Percentiles rank a stretch among this genome's conserved stretches.
phyloP scores from a whole-genome alignment of 2,113 vertebrate species.

The Poeciliopsis occidentalis region DNA sequence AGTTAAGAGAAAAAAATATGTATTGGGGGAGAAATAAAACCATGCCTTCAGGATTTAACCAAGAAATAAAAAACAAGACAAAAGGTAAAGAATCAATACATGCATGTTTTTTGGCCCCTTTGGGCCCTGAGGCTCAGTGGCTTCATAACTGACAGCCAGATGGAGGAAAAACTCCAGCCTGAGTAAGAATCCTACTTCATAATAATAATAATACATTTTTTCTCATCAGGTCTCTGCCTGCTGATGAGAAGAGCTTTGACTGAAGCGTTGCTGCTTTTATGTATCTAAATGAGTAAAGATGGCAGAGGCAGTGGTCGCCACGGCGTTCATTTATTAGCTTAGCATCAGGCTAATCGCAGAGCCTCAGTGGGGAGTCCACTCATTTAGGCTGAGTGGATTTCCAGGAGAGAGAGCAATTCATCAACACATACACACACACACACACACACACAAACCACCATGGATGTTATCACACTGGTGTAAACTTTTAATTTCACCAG shows the following conservation, averaged over 20 bases:
- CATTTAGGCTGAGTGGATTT: slow-evolving; percentile 65
- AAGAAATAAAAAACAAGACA: too few species aligned
- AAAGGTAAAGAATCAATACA: too few species aligned
- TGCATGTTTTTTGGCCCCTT: too few species aligned
- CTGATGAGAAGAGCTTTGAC: slow-evolving; percentile 19
- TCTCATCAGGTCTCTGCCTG: slow-evolving; percentile 20
- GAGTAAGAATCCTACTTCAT: not conserved
- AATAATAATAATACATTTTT: not conserved
- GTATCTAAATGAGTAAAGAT: slow-evolving; percentile 42
- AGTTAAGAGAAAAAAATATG: too few species aligned
- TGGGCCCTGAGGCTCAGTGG: too few species aligned
- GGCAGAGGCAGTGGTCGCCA: slow-evolving; percentile 6
- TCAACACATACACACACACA: slow-evolving; percentile 39
- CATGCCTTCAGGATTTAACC: too few species aligned
- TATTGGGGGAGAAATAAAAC: too few species aligned
- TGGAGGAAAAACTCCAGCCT: too few species aligned
- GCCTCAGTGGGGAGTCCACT: slow-evolving; percentile 53
- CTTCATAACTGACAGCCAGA: too few species aligned
- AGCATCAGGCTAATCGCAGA: slow-evolving; percentile 20
- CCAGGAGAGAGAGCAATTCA: slow-evolving; percentile 53
- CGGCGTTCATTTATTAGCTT: slow-evolving; percentile 30
- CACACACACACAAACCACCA: slow-evolving; percentile 18
- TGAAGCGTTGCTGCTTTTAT: not conserved
- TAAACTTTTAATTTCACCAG: slow-evolving; percentile 62
- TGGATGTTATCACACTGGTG: slow-evolving; percentile 33